Conservation (phyloP, 2,797 vertebrate genomes). For the Neoniphon sammara region DNA sequence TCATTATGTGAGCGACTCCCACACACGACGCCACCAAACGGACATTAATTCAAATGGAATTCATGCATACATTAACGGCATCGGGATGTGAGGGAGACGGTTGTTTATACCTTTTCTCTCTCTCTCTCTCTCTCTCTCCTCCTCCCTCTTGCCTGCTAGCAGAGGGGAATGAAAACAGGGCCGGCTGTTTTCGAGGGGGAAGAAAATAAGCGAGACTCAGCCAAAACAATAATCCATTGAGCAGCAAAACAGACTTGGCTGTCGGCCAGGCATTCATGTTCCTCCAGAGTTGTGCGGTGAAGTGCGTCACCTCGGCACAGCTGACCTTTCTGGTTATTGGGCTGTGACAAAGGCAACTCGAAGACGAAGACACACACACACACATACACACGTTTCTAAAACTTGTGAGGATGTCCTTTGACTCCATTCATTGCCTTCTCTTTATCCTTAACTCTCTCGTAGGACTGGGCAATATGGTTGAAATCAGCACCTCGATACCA, state of each 20-base stretch:
- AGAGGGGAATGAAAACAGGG: slow-evolving; percentile 21
- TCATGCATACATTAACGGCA: slow-evolving; percentile 3
- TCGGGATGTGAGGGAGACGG: slow-evolving; percentile 19
- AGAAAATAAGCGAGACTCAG: slow-evolving; percentile 62
- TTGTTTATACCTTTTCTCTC: slow-evolving; percentile 4
- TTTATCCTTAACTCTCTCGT: too few relatives aligned
- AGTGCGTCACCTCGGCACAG: slow-evolving; percentile 70
- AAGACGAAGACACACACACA: slow-evolving; percentile 9
- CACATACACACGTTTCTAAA: slow-evolving; percentile 28
- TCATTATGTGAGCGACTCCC: slow-evolving; percentile 26
- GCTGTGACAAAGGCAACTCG: slow-evolving; percentile 52
- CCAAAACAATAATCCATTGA: slow-evolving; percentile 79
- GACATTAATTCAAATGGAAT: slow-evolving; percentile 29
- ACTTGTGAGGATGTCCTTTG: background rate
- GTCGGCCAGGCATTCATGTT: slow-evolving; percentile 74
- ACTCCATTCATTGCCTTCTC: background rate
- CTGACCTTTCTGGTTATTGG: slow-evolving; percentile 72
- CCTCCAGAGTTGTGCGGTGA: slow-evolving; percentile 58
- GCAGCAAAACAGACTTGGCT: slow-evolving; percentile 67
- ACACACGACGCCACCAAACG: background rate
- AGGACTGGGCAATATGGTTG: too few relatives aligned
- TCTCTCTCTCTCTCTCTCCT: background rate
- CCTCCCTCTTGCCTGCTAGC: slow-evolving; percentile 20
- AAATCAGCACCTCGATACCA: too few relatives aligned
- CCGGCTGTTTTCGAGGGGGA: slow-evolving; percentile 46